Percentiles rank a stretch among this genome's conserved stretches.
These are phyloP conservation scores for Eumaeus atala DNA, from an alignment of 1,140 invertebrate genomes.

Conservation along the genomic window DNA sequence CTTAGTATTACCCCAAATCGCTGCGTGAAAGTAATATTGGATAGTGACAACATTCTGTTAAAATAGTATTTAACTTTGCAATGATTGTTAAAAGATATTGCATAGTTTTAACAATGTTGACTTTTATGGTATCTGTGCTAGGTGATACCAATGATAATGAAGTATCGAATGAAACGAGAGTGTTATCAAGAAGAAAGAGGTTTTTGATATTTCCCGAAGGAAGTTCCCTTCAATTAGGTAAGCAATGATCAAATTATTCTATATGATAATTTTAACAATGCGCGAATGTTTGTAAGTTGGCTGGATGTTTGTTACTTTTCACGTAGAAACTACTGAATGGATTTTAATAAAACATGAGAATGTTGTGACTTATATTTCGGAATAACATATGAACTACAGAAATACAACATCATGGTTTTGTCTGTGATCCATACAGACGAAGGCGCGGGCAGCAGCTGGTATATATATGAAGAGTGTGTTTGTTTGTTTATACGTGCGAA, in stretches of 20 bases:
- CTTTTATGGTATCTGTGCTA: neutral
- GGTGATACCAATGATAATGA: neutral
- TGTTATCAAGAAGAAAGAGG: slow-evolving; percentile 79
- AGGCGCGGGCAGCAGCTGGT: too few species aligned
- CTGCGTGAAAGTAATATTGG: neutral
- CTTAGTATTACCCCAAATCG: slow-evolving; percentile 26
- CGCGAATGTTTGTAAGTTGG: too few species aligned
- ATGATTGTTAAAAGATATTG: slow-evolving; percentile 2
- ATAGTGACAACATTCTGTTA: neutral
- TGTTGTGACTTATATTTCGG: too few species aligned
- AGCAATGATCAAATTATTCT: slow-evolving; percentile 46
- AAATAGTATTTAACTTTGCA: slow-evolving; percentile 16
- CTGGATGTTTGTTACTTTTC: too few species aligned
- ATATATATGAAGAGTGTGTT: too few species aligned
- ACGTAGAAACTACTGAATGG: too few species aligned
- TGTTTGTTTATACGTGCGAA: too few species aligned
- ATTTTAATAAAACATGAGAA: too few species aligned
- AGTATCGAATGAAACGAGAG: slow-evolving; percentile 23
- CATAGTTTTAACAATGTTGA: neutral
- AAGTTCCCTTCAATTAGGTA: slow-evolving; percentile 83
- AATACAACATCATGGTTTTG: too few species aligned
- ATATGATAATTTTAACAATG: too few species aligned
- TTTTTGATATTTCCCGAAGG: slow-evolving; percentile 87
- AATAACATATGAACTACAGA: too few species aligned
- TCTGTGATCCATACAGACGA: too few species aligned